A percentile compares a stretch with the other conserved stretches of the same genome.
phyloP scores from a whole-genome alignment of 2,113 vertebrate genomes.

The Himantopus leucocephalus region DNA sequence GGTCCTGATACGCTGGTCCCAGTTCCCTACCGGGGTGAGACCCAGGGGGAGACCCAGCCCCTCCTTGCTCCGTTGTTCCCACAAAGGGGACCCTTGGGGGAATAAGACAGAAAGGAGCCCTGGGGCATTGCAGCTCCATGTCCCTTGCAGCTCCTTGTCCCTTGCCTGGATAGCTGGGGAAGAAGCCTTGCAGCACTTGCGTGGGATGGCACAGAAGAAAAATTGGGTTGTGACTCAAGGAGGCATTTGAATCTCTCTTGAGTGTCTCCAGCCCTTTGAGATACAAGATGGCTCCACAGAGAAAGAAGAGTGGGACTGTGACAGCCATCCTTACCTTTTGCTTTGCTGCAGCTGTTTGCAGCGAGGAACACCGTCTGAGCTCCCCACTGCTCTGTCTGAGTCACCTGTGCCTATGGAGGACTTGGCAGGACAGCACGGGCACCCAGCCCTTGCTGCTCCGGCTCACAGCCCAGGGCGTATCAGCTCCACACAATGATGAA shows the following conservation, averaged over 20 bases:
- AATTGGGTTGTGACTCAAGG: neutral
- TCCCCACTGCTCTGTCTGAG: neutral
- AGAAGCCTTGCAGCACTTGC: neutral
- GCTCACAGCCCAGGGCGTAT: neutral
- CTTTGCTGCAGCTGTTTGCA: neutral
- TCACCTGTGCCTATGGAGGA: neutral
- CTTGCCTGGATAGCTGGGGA: neutral
- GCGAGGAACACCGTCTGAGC: neutral
- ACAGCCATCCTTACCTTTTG: neutral
- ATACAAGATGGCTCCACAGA: neutral
- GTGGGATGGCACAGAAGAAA: neutral
- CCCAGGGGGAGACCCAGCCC: neutral
- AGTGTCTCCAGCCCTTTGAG: neutral
- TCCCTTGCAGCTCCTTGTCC: neutral
- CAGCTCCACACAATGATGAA: neutral
- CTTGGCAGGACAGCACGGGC: neutral
- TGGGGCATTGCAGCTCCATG: neutral
- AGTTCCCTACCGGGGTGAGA: neutral
- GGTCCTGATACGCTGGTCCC: neutral
- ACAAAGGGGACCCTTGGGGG: neutral
- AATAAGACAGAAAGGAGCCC: neutral
- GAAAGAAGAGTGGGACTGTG: neutral
- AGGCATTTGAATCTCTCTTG: neutral
- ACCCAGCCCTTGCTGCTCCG: neutral
- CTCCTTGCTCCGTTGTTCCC: neutral